phyloP scores from a whole-genome alignment of 2,113 vertebrate genomes.

The Gorilla gorilla region DNA sequence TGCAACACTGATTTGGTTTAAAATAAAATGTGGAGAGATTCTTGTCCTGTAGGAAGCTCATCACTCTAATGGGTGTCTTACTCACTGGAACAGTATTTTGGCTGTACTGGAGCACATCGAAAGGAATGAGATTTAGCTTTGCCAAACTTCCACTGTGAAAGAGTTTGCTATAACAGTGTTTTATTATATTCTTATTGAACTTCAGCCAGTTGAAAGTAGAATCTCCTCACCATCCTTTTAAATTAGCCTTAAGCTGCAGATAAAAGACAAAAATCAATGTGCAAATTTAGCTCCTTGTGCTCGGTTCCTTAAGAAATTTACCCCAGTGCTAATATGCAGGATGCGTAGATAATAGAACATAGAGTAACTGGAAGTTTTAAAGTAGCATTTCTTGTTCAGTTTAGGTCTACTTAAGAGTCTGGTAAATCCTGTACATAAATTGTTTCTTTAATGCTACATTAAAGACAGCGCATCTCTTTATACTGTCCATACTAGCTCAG shows the following conservation, averaged over 20 bases:
- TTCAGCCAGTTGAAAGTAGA: conserved; percentile 61
- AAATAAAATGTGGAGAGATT: conserved; percentile 62
- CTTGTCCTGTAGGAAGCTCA: conserved; percentile 18
- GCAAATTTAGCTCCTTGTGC: conserved; percentile 60
- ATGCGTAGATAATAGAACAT: neutral
- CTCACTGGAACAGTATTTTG: neutral
- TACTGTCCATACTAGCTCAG: neutral
- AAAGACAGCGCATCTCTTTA: rapidly evolving
- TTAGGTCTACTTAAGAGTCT: neutral
- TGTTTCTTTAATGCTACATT: neutral
- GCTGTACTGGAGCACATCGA: conserved; percentile 42
- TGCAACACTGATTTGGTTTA: conserved; percentile 8
- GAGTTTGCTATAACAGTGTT: conserved; percentile 56
- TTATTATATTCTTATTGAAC: conserved; percentile 71
- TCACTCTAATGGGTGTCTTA: neutral
- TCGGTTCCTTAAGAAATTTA: conserved; percentile 5
- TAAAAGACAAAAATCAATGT: conserved; percentile 73
- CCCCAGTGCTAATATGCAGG: neutral
- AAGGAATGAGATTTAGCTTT: conserved; percentile 60
- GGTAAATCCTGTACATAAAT: neutral
- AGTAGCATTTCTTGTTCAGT: neutral
- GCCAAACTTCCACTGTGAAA: conserved; percentile 69
- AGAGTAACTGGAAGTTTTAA: neutral
- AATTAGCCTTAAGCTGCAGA: conserved; percentile 67
- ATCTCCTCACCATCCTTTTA: conserved; percentile 65